Evolutionary conservation across 1,140 invertebrate species (phyloP).

Genomic region (Homalodisca vitripennis): DNA sequence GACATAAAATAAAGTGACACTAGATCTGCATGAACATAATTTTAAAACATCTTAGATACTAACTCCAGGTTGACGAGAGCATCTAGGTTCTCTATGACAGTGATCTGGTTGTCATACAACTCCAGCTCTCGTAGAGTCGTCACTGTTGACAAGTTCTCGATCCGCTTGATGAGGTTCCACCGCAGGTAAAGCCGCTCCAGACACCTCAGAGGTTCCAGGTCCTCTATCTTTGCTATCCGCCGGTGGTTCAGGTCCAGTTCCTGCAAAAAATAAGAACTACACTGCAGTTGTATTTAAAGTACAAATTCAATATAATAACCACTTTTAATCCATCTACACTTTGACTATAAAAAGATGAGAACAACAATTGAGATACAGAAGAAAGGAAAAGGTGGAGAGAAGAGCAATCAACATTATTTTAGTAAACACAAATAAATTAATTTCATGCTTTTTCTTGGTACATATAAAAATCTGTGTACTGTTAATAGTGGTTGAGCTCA

Average conservation of each 20-base stretch:
- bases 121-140: constrained; percentile 83
- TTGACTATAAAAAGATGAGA: neutral
- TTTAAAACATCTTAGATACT: constrained; percentile 47
- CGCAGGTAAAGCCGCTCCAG: constrained; percentile 82
- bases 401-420: neutral
- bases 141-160: constrained; percentile 80
- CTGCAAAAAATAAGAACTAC: constrained; percentile 45
- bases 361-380: neutral
- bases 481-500: too few species aligned
- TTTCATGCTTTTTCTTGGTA: neutral
- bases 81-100: constrained; percentile 85
- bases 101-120: constrained; percentile 96
- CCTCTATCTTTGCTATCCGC: constrained; percentile 62
- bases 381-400: neutral
- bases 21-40: too few species aligned
- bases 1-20: too few species aligned
- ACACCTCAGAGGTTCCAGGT: constrained; percentile 70
- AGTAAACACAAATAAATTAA: neutral
- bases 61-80: constrained; percentile 87
- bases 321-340: too few species aligned
- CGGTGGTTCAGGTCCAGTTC: constrained; percentile 88
- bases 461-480: too few species aligned
- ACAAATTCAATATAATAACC: constrained; percentile 32
- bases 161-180: constrained; percentile 95
- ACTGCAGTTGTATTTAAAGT: constrained; percentile 29